A percentile compares a stretch with the other conserved stretches of the same genome.
These are phyloP conservation scores for Protonibea diacanthus DNA, from an alignment of 2,797 vertebrate genomes.

Conservation along the genomic window DNA sequence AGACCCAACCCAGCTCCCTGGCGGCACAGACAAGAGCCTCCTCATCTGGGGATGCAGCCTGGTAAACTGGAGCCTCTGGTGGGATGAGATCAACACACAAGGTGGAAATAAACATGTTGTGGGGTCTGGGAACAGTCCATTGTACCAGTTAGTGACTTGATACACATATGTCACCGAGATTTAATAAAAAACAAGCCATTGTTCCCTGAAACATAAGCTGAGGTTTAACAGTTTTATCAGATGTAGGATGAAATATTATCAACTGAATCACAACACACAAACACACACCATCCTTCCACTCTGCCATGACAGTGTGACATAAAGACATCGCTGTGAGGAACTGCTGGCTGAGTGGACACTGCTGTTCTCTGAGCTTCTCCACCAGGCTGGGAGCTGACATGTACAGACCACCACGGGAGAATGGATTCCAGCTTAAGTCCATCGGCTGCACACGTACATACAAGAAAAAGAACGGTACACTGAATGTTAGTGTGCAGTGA, in stretches of 20 bases:
- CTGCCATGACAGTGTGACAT: slow-evolving; percentile 94
- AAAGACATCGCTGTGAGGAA: slow-evolving; percentile 91
- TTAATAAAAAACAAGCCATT: slow-evolving; percentile 9
- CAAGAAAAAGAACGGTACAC: not conserved
- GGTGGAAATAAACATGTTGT: slow-evolving; percentile 29
- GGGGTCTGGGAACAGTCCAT: not conserved
- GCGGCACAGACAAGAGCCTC: slow-evolving; percentile 92
- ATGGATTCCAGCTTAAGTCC: slow-evolving; percentile 83
- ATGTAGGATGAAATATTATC: not conserved
- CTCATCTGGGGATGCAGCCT: slow-evolving; percentile 95
- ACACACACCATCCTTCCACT: slow-evolving; percentile 86
- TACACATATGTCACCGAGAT: not conserved
- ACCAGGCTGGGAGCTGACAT: slow-evolving; percentile 83
- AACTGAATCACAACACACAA: not conserved
- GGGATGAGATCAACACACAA: slow-evolving; percentile 9
- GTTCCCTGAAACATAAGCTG: not conserved
- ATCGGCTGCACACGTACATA: slow-evolving; percentile 74
- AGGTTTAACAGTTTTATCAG: not conserved
- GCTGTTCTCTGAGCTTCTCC: slow-evolving; percentile 63
- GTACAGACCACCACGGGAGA: slow-evolving; percentile 71
- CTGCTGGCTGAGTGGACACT: slow-evolving; percentile 78
- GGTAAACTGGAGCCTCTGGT: slow-evolving; percentile 89
- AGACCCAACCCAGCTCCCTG: slow-evolving; percentile 91
- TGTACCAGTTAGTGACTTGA: not conserved
- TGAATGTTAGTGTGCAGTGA: not conserved